Evolutionary conservation across 2,888 invertebrate genomes (phyloP), one percentile per base, ranked within the genome.

Genomic region (Caenorhabditis virilis): DNA sequence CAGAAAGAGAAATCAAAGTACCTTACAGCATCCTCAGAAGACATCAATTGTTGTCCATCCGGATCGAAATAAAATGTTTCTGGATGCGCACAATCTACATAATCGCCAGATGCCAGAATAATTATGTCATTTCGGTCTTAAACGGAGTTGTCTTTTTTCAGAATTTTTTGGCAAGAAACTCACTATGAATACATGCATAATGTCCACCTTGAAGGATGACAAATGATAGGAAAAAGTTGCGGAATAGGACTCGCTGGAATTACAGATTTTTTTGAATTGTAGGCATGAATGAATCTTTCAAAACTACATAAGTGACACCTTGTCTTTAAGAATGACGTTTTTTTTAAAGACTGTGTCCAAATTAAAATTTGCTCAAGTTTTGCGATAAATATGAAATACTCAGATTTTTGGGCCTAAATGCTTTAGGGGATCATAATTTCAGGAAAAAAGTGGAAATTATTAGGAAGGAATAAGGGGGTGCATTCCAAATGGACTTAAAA

Each of bases 41-140:
- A 51, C 69, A 72, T 72, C 9, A 59, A n/a, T 35, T 72, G 72
- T 16, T 49, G 42, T 9, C 67, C 69, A 9, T 61, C 62, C 13
- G 56, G 58, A 20, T 72, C 72, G n/a, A 55, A 55, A 38, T 72
- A 72, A 38, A 72, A 72, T 0, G 69, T 72, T 39, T 67, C 72
- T 0, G 72, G 72, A 15, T 57, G 61, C 0, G 48, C 41, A 30
- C 64, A 60, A n/a, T 72, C 69, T 22, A 72, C 68, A 41, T 57
- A 72, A 23, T 72, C 69, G 2, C 72, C 72, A 23, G 67, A 62
- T 1, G 67, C 64, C 7, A 72, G 39, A n/a, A 60, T 52, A 11
- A 72, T 55, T 7, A 72, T 67, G 38, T 72, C 72, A 25, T 64
- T 67, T 25, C 72, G 41, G 13, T 69, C 72, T 69, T 56, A 30